Conservation (phyloP, 2,888 invertebrate species). For the Seira musarum region DNA sequence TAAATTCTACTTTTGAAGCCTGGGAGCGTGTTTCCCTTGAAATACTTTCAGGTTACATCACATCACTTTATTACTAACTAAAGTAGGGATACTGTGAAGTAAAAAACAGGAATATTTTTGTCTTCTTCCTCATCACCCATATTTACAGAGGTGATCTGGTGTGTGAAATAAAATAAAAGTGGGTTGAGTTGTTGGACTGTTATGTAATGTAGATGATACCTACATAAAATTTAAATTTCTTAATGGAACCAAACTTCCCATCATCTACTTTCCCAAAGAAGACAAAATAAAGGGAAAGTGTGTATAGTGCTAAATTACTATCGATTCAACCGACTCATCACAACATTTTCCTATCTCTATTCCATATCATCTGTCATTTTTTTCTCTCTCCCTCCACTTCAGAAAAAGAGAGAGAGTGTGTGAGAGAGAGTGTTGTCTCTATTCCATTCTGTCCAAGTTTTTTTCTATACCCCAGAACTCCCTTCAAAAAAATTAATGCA, state of each 20-base stretch:
- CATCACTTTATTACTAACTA: no score
- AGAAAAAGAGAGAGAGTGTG: no score
- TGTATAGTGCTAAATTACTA: not conserved
- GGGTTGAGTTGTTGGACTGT: not conserved
- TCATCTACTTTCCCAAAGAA: not conserved
- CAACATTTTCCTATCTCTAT: no score
- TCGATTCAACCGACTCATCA: no score
- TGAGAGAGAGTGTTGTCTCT: no score
- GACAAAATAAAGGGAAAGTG: not conserved
- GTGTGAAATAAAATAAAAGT: not conserved
- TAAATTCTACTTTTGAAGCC: no score
- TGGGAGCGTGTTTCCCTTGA: no score
- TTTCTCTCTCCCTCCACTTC: conserved; percentile 28
- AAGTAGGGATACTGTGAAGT: no score
- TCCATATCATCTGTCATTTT: conserved; percentile 25
- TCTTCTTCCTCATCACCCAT: no score
- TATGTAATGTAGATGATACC: not conserved
- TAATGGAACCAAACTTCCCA: not conserved
- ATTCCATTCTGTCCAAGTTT: conserved; percentile 34
- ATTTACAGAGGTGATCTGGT: not conserved
- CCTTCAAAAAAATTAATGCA: conserved; percentile 53
- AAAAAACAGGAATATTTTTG: no score
- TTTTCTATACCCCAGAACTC: not conserved
- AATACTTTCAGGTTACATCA: no score
- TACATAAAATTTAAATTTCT: not conserved